These are phyloP conservation scores for Onchidella celtica DNA, from an alignment of 2,888 invertebrate species.

Conservation along the genomic window DNA sequence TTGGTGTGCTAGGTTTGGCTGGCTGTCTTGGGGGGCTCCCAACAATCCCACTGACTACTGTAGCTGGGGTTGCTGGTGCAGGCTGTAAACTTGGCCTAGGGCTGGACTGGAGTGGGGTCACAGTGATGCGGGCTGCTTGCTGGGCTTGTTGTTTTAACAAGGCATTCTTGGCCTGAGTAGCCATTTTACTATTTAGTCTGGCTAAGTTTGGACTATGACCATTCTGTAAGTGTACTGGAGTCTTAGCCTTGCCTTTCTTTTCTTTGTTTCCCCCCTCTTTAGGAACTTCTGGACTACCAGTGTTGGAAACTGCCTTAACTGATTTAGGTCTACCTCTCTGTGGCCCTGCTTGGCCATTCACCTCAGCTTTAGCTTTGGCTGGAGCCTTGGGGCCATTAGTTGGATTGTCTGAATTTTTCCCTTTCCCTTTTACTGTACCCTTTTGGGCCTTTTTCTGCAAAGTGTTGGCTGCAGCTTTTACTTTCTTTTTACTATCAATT, in stretches of 20 bases:
- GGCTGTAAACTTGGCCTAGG: background rate
- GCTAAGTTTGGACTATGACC: conserved; percentile 35
- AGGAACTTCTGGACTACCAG: conserved; percentile 51
- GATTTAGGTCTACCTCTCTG: conserved; percentile 21
- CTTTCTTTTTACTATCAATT: conserved; percentile 45
- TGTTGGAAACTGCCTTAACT: conserved; percentile 23
- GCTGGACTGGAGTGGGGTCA: conserved; percentile 8
- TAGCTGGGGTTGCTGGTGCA: conserved; percentile 2
- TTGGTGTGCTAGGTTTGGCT: conserved; percentile 43
- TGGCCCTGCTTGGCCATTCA: background rate
- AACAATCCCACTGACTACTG: conserved; percentile 2
- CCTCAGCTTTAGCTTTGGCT: background rate
- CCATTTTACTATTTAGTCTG: conserved; percentile 34
- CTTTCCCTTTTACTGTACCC: conserved; percentile 26
- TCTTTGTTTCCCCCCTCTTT: conserved; percentile 54
- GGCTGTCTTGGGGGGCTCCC: conserved; percentile 37
- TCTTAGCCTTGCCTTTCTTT: conserved; percentile 46
- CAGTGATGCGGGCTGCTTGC: conserved; percentile 46
- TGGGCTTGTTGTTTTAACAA: conserved; percentile 45
- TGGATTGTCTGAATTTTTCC: background rate
- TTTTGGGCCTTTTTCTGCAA: conserved; percentile 40
- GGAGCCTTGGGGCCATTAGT: background rate
- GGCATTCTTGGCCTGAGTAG: conserved; percentile 51
- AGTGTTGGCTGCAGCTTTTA: conserved; percentile 32
- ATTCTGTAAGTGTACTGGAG: conserved; percentile 42